phyloP scores from a whole-genome alignment of 2,113 vertebrate genomes.

The Chaetura pelagica region DNA sequence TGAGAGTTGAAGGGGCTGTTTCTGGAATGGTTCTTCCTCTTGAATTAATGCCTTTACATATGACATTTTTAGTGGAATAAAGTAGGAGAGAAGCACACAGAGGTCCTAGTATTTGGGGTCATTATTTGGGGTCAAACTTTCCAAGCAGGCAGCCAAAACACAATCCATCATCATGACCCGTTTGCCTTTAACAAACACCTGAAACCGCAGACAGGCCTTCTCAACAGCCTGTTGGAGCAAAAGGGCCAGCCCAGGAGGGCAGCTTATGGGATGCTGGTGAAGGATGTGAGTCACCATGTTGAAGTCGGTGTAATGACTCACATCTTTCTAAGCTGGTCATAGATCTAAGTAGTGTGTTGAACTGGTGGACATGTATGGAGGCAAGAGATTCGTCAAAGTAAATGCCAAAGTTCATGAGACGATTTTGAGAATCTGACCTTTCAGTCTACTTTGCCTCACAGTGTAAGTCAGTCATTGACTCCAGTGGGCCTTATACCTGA shows the following conservation, averaged over 20 bases:
- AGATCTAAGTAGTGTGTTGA: background rate
- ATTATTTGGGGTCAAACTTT: background rate
- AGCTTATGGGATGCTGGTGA: background rate
- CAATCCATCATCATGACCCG: background rate
- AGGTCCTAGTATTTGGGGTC: background rate
- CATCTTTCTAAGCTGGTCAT: background rate
- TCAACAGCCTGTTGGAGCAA: background rate
- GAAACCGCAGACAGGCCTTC: background rate
- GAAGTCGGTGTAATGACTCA: background rate
- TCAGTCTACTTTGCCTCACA: background rate
- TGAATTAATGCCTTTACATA: background rate
- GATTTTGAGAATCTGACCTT: background rate
- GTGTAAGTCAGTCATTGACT: background rate
- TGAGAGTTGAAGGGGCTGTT: background rate
- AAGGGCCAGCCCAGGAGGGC: background rate
- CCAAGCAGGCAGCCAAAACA: background rate
- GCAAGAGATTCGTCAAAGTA: background rate
- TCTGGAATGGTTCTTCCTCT: background rate
- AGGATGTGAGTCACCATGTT: background rate
- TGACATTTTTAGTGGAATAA: background rate
- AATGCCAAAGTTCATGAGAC: background rate
- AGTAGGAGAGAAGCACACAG: background rate
- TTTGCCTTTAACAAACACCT: background rate
- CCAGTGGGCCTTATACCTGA: background rate
- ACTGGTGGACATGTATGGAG: accelerated